These are phyloP conservation scores for Prenolepis imparis DNA, from an alignment of 2,888 invertebrate genomes.

Conservation along the genomic window DNA sequence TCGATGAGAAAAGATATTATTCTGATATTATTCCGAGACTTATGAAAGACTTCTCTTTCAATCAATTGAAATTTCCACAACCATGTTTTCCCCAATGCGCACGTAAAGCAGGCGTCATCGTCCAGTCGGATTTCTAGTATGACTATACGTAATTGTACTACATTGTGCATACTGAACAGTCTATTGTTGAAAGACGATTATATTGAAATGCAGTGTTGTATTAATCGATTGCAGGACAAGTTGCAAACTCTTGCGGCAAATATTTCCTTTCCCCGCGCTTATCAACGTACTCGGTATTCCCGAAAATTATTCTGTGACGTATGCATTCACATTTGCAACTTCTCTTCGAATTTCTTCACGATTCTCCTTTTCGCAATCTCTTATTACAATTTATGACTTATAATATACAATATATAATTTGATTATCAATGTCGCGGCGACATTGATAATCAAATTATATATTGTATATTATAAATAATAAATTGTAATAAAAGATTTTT, in stretches of 20 bases:
- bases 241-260: conserved; percentile 1
- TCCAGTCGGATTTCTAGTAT: conserved; percentile 17
- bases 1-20: not conserved
- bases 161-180: not conserved
- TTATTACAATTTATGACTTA: too few species aligned
- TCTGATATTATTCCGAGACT: conserved; percentile 4
- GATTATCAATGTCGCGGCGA: too few species aligned
- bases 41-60: not conserved
- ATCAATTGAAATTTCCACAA: not conserved
- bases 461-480: not conserved
- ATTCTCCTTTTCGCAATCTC: too few species aligned
- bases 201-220: not conserved
- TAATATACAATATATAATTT: too few species aligned
- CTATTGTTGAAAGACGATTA: not conserved
- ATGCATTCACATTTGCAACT: not conserved
- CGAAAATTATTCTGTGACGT: conserved; percentile 28
- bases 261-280: not conserved
- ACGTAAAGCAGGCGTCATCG: not conserved
- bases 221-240: conserved; percentile 20
- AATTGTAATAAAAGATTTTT: not conserved
- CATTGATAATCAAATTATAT: too few species aligned
- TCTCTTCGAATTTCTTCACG: not conserved
- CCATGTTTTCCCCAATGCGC: not conserved
- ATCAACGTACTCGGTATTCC: conserved; percentile 20
- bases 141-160: not conserved